Percentiles rank a stretch among this genome's conserved stretches.
Conservation (phyloP, 2,888 invertebrate species). For the Lissocephala sabroskyi region DNA sequence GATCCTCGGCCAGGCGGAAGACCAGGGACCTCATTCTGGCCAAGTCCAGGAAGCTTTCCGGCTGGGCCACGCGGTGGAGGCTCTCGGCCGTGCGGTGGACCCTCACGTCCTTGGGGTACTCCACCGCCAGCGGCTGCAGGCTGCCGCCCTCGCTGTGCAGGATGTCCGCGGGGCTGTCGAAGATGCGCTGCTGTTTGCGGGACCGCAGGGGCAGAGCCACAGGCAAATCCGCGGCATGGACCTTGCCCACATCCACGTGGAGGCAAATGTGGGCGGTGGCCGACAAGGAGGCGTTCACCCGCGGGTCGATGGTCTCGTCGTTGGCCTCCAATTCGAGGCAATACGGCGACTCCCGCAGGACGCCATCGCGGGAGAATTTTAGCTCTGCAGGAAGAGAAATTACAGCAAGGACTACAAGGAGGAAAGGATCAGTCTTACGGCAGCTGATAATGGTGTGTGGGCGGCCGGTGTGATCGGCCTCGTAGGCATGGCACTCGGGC, state of each 20-base stretch:
- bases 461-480: slow-evolving; percentile 67
- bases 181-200: slow-evolving; percentile 45
- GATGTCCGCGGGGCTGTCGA: slow-evolving; percentile 46
- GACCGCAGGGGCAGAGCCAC: slow-evolving; percentile 62
- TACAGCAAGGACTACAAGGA: neutral
- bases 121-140: slow-evolving; percentile 34
- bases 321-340: slow-evolving; percentile 74
- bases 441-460: slow-evolving; percentile 70
- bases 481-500: slow-evolving; percentile 67
- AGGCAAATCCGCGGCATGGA: slow-evolving; percentile 68
- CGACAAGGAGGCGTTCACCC: slow-evolving; percentile 32
- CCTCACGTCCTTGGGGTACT: slow-evolving; percentile 67
- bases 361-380: slow-evolving; percentile 64
- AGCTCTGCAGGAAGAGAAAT: slow-evolving; percentile 50
- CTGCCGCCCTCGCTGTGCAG: slow-evolving; percentile 30
- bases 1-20: slow-evolving; percentile 66
- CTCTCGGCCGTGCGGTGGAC: slow-evolving; percentile 72
- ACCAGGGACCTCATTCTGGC: slow-evolving; percentile 46
- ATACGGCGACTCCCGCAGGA: slow-evolving; percentile 71
- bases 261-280: slow-evolving; percentile 72
- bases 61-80: slow-evolving; percentile 73
- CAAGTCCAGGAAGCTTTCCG: slow-evolving; percentile 62
- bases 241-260: slow-evolving; percentile 58
- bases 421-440: slow-evolving; percentile 57
- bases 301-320: slow-evolving; percentile 73